phyloP scores from a whole-genome alignment of 2,888 invertebrate species.

The Escarpia spicata region DNA sequence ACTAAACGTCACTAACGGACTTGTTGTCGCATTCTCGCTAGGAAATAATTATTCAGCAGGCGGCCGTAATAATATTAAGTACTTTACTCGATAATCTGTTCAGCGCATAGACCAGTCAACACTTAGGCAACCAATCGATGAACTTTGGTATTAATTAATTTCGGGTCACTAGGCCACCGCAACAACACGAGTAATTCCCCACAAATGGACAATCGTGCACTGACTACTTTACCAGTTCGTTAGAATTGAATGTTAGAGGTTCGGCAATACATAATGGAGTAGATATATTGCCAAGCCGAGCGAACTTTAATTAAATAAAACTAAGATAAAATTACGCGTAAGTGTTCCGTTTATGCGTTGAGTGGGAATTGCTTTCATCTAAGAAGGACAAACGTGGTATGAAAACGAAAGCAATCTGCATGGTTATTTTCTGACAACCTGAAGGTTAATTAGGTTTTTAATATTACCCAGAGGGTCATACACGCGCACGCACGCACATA shows the following conservation, averaged over 20 bases:
- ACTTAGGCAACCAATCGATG: conserved; percentile 11
- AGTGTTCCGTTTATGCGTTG: neutral
- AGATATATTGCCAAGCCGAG: neutral
- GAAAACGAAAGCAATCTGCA: neutral
- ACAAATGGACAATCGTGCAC: neutral
- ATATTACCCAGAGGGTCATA: neutral
- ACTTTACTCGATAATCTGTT: neutral
- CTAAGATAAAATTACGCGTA: neutral
- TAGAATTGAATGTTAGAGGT: neutral
- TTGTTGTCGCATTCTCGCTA: neutral
- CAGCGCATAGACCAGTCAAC: neutral
- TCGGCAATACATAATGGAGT: neutral
- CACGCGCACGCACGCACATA: neutral
- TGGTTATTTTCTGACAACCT: neutral
- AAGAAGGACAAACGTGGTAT: neutral
- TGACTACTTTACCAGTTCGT: neutral
- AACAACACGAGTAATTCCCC: neutral
- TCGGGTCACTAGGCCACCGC: neutral
- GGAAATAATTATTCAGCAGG: neutral
- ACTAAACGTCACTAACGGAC: neutral
- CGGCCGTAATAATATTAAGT: neutral
- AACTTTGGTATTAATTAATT: neutral
- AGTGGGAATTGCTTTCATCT: neutral
- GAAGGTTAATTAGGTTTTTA: neutral
- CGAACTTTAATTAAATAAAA: neutral